Percentiles rank a stretch among this genome's conserved stretches.
These are phyloP conservation scores for Leucophenga montana DNA, from an alignment of 2,888 invertebrate genomes.

Conservation along the genomic window DNA sequence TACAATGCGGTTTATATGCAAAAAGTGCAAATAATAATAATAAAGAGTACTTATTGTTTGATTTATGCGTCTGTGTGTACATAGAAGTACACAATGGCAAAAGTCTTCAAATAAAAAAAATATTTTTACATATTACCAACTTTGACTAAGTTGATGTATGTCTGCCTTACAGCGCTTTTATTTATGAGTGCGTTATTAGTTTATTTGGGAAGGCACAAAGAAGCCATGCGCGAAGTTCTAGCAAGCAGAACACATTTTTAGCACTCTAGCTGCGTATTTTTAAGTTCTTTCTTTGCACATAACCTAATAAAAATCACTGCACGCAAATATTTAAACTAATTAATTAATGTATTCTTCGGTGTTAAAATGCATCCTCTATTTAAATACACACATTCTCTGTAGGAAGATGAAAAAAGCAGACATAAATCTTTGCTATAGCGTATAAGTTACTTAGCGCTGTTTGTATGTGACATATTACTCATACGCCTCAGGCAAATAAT, in stretches of 20 bases:
- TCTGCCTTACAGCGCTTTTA: conserved; percentile 4
- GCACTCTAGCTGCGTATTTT: too few relatives aligned
- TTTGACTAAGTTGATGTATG: conserved; percentile 14
- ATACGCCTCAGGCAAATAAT: conserved; percentile 16
- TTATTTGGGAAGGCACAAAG: neutral
- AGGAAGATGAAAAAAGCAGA: neutral
- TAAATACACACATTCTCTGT: too few relatives aligned
- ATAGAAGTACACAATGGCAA: conserved; percentile 45
- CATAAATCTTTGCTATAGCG: conserved; percentile 1
- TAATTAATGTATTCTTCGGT: conserved; percentile 63
- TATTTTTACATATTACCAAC: conserved; percentile 14
- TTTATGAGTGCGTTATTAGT: conserved; percentile 16
- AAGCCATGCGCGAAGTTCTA: too few relatives aligned
- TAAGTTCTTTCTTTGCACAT: too few relatives aligned
- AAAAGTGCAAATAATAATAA: conserved; percentile 72
- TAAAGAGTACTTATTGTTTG: conserved; percentile 74
- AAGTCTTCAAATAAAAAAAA: neutral
- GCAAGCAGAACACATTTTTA: too few relatives aligned
- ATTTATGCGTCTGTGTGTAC: conserved; percentile 73
- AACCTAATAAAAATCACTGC: too few relatives aligned
- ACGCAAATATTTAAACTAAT: conserved; percentile 52
- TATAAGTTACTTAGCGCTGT: neutral
- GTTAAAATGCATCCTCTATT: conserved; percentile 52
- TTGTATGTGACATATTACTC: neutral
- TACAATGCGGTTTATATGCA: conserved; percentile 55